These are phyloP conservation scores for Falco punctatus DNA, from an alignment of 2,113 vertebrate species.

Conservation along the genomic window DNA sequence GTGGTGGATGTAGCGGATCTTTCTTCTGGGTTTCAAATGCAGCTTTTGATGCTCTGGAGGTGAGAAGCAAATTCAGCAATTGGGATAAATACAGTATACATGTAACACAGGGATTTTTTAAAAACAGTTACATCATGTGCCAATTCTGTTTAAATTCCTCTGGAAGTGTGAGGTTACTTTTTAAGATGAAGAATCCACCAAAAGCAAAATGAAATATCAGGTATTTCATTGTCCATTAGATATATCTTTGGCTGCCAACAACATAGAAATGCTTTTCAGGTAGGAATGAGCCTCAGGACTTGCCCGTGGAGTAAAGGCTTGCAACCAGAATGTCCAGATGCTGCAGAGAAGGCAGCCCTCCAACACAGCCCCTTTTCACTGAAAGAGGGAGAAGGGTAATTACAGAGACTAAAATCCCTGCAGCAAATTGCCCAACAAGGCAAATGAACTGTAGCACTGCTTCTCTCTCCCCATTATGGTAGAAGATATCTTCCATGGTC, in stretches of 20 bases:
- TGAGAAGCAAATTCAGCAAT: not conserved
- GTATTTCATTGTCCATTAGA: not conserved
- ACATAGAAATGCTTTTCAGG: not conserved
- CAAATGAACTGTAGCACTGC: not conserved
- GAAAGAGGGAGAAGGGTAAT: not conserved
- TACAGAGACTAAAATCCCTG: not conserved
- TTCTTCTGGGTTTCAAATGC: conserved; percentile 70
- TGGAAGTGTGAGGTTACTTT: not conserved
- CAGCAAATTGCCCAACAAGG: not conserved
- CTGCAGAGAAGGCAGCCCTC: not conserved
- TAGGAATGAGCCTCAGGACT: not conserved
- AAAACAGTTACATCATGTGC: not conserved
- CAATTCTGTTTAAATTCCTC: not conserved
- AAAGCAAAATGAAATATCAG: not conserved
- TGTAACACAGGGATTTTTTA: not conserved
- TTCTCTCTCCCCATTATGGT: not conserved
- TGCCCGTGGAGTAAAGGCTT: not conserved
- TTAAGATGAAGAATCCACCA: not conserved
- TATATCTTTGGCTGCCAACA: not conserved
- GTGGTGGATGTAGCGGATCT: conserved; percentile 41
- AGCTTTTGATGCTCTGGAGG: conserved; percentile 69
- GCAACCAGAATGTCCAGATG: not conserved
- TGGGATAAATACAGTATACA: not conserved
- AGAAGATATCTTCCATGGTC: not conserved
- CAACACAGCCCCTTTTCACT: not conserved